Base-by-base conservation (phyloP, 2,888 invertebrate genomes). In the Scaptomyza caliginosa region DNA sequence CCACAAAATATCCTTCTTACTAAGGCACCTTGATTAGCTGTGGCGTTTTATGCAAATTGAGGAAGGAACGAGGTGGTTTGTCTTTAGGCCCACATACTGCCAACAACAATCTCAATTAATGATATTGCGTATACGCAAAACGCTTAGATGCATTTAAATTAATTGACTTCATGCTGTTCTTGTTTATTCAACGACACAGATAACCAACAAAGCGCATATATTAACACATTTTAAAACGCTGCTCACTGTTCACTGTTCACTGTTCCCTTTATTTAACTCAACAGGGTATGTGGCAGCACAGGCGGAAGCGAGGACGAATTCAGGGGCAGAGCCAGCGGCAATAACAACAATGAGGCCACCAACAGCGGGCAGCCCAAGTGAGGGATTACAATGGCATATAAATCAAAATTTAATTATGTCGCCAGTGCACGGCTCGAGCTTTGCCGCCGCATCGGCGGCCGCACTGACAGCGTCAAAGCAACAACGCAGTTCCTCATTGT, bases 401-500 rank as follows among this genome's bases (percentile, higher is more conserved):
- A 89, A 90, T 90, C 89, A 91, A 89, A 91, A 90, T 89, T 88
- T 90, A 88, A 90, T 90, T 90, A 89, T 90, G 88, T 88, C 89
- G 75, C 84, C 85, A 39, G 43, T 23, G 76, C 59, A 45, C 38
- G 58, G 59, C 58, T 57, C 78, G 42, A 76, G 70, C 49, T 62
- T 68, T 63, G 77, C 68, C 62, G 77, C 52, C 55, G 71, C 71
- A 39, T 70, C 73, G 67, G 73, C 74, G 59, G 64, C 80, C 57
- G 77, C 74, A 36, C 59, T 74, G 64, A 63, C 79, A 68, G 67
- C 70, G 10, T 39, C 66, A 40, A 57, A 62, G 50, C 49, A 42
- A 11, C 52, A 42, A 11, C 52, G 21, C 32, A 8, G 28, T 16
- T 34, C 17, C 34, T 19, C 24, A 5, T 10, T 42, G 6, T 13